Base-by-base conservation (phyloP, 2,113 vertebrate species). In the Trematocara zebra region DNA sequence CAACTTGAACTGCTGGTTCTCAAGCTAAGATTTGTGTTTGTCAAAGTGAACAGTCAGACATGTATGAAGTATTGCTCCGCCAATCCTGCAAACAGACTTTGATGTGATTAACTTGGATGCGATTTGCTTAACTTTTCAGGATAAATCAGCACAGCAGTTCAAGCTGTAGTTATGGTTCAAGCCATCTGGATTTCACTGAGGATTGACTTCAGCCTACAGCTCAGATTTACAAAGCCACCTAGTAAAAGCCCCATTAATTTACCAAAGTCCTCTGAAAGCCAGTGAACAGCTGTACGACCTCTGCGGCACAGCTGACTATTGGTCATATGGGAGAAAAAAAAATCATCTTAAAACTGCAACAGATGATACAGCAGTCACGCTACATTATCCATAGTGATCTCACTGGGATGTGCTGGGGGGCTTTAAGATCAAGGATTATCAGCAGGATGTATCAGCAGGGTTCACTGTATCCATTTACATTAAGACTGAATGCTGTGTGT, bases 391-490 rank as follows among this genome's bases (percentile, higher is more conserved):
- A 18, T 2, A 28, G 40, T 56, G 76, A 80, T 69, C 85, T 82
- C 81, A 2, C 8, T 20, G 80, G 72, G 89, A 91, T 54, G 11
- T 54, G n/a, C 52, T 23, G 74, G 28, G 67, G 82, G 33, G 18
- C 69, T 87, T 91, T 12, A 84, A 84, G 80, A 84, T 90, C 54
- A n/a, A 23, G 85, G 83, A 89, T 89, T 88, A 89, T 20, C 17
- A 26, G 56, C 69, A 67, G 76, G 35, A 85, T 61, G 51, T 42
- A 31, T 33, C 35, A n/a, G 31, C 15, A 61, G 17, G 31, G 31
- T 80, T 69, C n/a, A 59, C 40, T 28, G 26, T 8, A 56, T 78
- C 44, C 26, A 76, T 31, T 49, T 28, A 31, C 26, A 49, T 52
- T 57, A 23, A 61, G 53, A 80, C 37, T 52, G 17, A 53, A 53